A percentile compares a stretch with the other conserved stretches of the same genome.
These are phyloP conservation scores for Ylistrum balloti DNA, from an alignment of 1,140 invertebrate species.

Conservation along the genomic window DNA sequence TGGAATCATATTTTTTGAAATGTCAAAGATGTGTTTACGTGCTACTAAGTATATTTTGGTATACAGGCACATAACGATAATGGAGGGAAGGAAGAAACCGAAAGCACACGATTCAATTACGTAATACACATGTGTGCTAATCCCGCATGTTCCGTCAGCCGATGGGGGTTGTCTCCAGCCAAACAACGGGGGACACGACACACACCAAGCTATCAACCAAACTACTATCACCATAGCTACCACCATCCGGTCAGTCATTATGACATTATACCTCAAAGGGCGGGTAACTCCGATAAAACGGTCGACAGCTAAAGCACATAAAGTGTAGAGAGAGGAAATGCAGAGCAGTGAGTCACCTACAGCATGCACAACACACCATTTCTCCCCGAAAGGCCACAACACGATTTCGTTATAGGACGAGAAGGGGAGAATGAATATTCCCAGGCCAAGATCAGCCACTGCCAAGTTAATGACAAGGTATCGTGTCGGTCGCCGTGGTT, in stretches of 20 bases:
- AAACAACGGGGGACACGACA: background rate
- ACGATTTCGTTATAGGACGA: conserved; percentile 3
- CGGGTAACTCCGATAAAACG: conserved; percentile 2
- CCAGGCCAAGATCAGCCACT: background rate
- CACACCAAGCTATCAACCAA: background rate
- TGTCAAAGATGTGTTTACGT: background rate
- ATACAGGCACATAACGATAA: background rate
- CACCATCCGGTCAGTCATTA: background rate
- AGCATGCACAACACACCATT: background rate
- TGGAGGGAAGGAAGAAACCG: background rate
- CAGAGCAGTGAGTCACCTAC: background rate
- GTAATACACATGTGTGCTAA: background rate
- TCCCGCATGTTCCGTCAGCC: background rate
- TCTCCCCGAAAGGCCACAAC: background rate
- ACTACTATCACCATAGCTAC: background rate
- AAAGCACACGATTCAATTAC: background rate
- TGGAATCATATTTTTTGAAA: background rate
- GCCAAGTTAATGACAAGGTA: background rate
- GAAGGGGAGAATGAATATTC: background rate
- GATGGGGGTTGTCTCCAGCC: conserved; percentile 29
- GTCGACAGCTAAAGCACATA: background rate
- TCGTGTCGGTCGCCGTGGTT: background rate
- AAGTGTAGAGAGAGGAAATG: background rate
- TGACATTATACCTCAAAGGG: conserved; percentile 8
- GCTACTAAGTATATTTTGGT: background rate